Base-by-base conservation (phyloP, 92 coral and sea anemone genomes). In the Porites cylindrica region DNA sequence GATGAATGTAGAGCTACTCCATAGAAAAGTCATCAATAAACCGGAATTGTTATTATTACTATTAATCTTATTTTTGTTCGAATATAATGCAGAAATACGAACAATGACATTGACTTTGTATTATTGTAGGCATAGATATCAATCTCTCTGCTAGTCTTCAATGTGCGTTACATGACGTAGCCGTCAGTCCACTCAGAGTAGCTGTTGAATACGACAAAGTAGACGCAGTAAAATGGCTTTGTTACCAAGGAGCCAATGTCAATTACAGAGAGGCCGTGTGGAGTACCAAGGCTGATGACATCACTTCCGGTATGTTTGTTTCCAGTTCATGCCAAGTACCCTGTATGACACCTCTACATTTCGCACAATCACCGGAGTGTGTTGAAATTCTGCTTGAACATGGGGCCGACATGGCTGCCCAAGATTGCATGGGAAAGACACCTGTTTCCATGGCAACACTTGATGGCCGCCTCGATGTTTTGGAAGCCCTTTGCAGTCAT, bases 401-500 rank as follows among this genome's bases (percentile, higher is more conserved):
- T 80, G 97, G 97, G 18, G 95, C 97, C 17, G 81, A 77, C 56
- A 26, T 77, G 70, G 38, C 54, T 9, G 58, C 81, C 3, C 81
- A 77, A 56, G 81, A 77, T 70, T 77, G 81, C 32, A 77, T 77
- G 81, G 81, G 70, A 76, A 93, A 93, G 76, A 93, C 96, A 6
- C 96, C 94, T 62, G 75, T 93, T 73, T 88, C 94, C 58, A 91
- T 93, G 94, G 96, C 96, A 85, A 88, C 96, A 69, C 86, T 93
- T 24, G 82, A 77, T 82, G 94, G 96, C 7, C 94, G 91, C 4
- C 87, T 85, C 9, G 92, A 85, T 20, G 91, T 91, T 61, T 78
- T 91, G 92, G 82, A 82, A 51, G 70, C 89, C 51, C 87, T 93
- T 47, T 93, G 96, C 66, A 29, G 72, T 24, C 70, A 66, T 70